Conservation (phyloP, 2,888 invertebrate species). For the Thecophora atra region DNA sequence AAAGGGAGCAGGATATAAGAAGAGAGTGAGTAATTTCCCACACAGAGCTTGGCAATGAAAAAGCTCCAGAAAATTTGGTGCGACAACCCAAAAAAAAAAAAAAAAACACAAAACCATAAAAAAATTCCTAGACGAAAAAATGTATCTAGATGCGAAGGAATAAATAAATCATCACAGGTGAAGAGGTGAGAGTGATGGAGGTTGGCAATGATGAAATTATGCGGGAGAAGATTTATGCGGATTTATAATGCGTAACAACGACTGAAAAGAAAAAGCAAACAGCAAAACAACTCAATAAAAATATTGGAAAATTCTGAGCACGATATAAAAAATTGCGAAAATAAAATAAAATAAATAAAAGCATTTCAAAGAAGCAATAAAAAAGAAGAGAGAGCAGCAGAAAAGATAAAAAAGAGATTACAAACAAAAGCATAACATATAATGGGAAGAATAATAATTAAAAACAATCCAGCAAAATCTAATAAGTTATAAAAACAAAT, state of each 20-base stretch:
- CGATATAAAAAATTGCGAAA: background rate
- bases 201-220: background rate
- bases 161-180: background rate
- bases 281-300: background rate
- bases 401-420: too few relatives aligned
- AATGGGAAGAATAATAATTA: too few relatives aligned
- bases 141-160: background rate
- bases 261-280: background rate
- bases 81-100: conserved; percentile 11
- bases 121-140: conserved; percentile 2
- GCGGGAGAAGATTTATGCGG: background rate
- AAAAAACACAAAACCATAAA: conserved; percentile 23
- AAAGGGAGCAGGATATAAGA: too few relatives aligned
- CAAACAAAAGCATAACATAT: too few relatives aligned
- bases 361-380: background rate
- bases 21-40: background rate
- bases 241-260: background rate
- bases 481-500: too few relatives aligned
- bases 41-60: conserved; percentile 9
- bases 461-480: too few relatives aligned
- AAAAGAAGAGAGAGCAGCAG: background rate
- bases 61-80: conserved; percentile 13
- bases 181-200: too few relatives aligned
- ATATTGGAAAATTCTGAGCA: background rate
- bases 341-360: background rate